Percentiles rank a stretch among this genome's conserved stretches.
These are phyloP conservation scores for Umimayanthus kanabou DNA, from an alignment of 92 coral and sea anemone species.

Conservation along the genomic window DNA sequence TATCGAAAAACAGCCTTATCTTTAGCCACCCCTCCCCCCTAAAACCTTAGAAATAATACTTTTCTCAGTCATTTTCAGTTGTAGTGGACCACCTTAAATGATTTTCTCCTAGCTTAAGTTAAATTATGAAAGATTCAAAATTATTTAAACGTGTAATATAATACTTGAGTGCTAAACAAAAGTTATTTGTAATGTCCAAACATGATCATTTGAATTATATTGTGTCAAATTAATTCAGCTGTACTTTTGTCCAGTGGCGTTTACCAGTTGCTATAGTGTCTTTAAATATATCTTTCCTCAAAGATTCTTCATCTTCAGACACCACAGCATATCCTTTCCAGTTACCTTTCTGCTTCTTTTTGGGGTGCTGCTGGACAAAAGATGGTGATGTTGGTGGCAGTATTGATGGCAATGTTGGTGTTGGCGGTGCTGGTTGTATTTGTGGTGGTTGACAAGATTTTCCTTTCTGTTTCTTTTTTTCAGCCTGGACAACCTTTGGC, in stretches of 20 bases:
- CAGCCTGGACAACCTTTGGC: too few species aligned
- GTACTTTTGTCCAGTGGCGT: not conserved
- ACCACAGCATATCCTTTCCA: not conserved
- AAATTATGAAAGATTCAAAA: too few species aligned
- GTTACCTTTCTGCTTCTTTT: slow-evolving; percentile 7
- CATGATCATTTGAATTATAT: not conserved
- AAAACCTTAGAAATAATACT: too few species aligned
- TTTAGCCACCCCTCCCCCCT: too few species aligned
- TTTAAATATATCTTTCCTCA: not conserved
- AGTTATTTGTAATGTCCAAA: not conserved
- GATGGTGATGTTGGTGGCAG: not conserved
- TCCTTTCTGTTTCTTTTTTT: not conserved
- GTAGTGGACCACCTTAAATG: too few species aligned
- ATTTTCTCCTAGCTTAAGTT: too few species aligned
- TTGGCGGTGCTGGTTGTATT: not conserved
- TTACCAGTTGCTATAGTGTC: not conserved
- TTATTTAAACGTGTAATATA: too few species aligned
- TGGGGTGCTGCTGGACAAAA: not conserved
- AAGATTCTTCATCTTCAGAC: not conserved
- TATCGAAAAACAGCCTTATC: too few species aligned
- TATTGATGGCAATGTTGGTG: not conserved
- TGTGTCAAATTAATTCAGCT: not conserved
- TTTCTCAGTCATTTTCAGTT: too few species aligned
- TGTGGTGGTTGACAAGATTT: slow-evolving; percentile 9
- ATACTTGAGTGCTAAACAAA: not conserved